Evolutionary conservation across 2,888 invertebrate genomes (phyloP).

Genomic region (Pristionchus maxplancki): DNA sequence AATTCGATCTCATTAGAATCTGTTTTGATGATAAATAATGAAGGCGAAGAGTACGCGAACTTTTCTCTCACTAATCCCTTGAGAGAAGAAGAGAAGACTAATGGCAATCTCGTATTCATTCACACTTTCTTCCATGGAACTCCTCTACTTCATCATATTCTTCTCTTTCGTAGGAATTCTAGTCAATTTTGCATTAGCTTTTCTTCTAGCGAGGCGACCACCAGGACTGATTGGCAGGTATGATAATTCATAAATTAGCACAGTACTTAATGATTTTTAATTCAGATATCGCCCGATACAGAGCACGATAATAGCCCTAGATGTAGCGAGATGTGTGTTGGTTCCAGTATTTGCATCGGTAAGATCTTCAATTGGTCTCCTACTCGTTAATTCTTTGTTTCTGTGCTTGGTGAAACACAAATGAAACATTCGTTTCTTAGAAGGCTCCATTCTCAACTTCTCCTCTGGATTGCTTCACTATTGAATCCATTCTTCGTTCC

Average conservation of each 20-base stretch:
- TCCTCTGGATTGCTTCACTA: background rate
- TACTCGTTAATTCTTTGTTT: background rate
- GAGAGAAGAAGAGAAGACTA: background rate
- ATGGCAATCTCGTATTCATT: background rate
- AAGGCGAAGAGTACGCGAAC: background rate
- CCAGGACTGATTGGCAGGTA: background rate
- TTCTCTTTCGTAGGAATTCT: background rate
- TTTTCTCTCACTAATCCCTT: background rate
- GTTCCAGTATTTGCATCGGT: background rate
- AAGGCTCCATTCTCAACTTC: background rate
- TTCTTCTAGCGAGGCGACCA: slow-evolving; percentile 6
- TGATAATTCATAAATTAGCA: background rate
- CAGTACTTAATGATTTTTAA: background rate
- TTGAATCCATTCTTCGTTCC: background rate
- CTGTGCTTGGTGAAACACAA: too few species aligned
- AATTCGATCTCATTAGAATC: background rate
- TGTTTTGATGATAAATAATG: slow-evolving; percentile 7
- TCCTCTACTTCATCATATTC: background rate
- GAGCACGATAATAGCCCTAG: background rate
- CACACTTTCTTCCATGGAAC: background rate
- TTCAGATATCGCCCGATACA: slow-evolving; percentile 27
- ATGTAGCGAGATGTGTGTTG: background rate
- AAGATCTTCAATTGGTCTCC: background rate
- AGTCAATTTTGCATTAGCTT: background rate
- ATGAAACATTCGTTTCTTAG: background rate